These are phyloP conservation scores for Trichonephila inaurata DNA, from an alignment of 1,140 invertebrate species.

Conservation along the genomic window DNA sequence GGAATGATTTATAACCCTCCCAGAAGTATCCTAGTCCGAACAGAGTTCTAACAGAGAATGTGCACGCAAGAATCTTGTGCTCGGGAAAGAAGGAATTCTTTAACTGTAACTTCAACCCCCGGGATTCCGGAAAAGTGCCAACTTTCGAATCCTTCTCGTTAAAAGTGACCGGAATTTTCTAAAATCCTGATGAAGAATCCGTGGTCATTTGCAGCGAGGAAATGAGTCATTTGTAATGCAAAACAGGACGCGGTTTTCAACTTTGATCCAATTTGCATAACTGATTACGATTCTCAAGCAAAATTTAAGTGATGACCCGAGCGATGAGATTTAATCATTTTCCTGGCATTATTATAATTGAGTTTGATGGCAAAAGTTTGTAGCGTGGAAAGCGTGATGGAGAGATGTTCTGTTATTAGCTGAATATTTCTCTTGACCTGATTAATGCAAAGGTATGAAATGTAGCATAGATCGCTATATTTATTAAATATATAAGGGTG, in stretches of 20 bases:
- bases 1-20: too few species aligned
- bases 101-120: too few species aligned
- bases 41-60: too few species aligned
- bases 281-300: background rate
- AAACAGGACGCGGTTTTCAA: background rate
- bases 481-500: too few species aligned
- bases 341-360: background rate
- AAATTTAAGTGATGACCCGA: background rate
- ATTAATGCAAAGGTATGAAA: background rate
- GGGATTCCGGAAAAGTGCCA: too few species aligned
- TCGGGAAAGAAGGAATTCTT: too few species aligned
- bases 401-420: background rate
- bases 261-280: background rate
- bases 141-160: background rate
- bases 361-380: conserved; percentile 15
- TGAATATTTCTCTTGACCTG: background rate
- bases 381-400: background rate
- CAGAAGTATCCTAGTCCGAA: too few species aligned
- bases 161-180: background rate
- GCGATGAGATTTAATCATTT: background rate
- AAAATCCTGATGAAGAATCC: background rate
- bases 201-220: background rate
- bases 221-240: conserved; percentile 26
- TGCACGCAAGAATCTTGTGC: too few species aligned
- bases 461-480: too few species aligned